Base-by-base conservation (phyloP, 2,113 vertebrate genomes). In the Anser cygnoides region DNA sequence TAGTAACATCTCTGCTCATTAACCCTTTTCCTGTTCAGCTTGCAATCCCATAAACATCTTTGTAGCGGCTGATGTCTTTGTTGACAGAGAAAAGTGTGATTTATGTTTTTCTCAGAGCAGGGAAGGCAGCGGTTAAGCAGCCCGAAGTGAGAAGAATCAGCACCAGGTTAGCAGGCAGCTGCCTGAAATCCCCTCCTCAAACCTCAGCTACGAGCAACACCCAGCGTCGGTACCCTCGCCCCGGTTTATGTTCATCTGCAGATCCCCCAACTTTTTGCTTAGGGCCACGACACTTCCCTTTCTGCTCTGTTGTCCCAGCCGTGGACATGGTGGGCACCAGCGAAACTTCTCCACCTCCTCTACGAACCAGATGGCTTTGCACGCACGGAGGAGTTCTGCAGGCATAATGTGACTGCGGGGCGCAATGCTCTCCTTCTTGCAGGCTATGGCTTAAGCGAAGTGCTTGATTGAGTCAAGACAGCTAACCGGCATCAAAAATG, bases 361-460 rank as follows among this genome's bases (percentile, higher is more conserved):
- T 10, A 3, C 33, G 6, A 46, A 23, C 43, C 22, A 21, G 35
- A 18, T 84, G 66, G 73, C 81, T 70, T 57, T 74, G 26, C 72
- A 87, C 1, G 4, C 14, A 16, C 6, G 46, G 52, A 43, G 7
- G 33, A 29, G 20, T 62, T 70, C 39, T 49, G 26, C 55, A 71
- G 2, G 9, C 1, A 0, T 19, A 55, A 20, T 0, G 0, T 31
- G 65, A 31, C n/a, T 39, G 8, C 21, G 28, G n/a, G 54, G 35
- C 0, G 0, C 0, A 6, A 57, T 39, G 58, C 29, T 87, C 71
- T 71, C 23, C 55, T 87, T 44, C 46, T 62, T 9, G 33, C 31
- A 70, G 44, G 62, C 63, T 61, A 52, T 72, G 43, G 41, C 57
- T 84, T 73, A 95, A 67, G 28, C 11, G 11, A 26, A 1, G 0